Evolutionary conservation across 37 sponge, comb jelly and placozoan genomes (phyloP).

Genomic region (Mnemiopsis leidyi): DNA sequence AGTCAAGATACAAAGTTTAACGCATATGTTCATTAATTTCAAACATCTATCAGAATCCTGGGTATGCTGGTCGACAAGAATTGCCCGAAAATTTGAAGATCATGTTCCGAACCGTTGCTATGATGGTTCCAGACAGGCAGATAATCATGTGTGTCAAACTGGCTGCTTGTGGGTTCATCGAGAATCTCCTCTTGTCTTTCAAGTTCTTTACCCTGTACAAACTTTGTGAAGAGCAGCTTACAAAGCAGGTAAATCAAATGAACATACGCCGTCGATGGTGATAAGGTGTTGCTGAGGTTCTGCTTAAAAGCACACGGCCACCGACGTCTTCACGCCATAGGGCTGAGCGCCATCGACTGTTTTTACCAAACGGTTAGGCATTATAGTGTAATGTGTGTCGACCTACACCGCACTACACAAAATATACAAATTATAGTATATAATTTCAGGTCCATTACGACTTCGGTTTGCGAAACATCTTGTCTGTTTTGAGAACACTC

Average conservation of each 20-base stretch:
- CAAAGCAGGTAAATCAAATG: constrained; percentile 88
- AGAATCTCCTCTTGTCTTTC: constrained; percentile 83
- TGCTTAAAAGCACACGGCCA: no score
- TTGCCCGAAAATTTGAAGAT: constrained; percentile 97
- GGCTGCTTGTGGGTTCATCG: constrained; percentile 92
- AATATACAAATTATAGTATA: no score
- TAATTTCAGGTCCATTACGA: constrained; percentile 92
- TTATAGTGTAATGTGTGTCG: no score
- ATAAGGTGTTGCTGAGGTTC: no score
- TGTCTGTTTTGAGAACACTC: constrained; percentile 94
- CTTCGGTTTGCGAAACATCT: constrained; percentile 96
- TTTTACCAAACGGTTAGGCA: no score
- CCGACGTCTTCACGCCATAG: no score
- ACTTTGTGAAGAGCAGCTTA: constrained; percentile 97
- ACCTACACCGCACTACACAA: no score
- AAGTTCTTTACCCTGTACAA: constrained; percentile 98
- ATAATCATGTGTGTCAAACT: constrained; percentile 96
- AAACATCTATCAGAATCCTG: constrained; percentile 76
- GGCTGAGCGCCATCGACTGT: no score
- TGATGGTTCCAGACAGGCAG: constrained; percentile 99
- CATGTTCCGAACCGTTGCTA: constrained; percentile 94
- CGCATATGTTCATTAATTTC: not conserved
- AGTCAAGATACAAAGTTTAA: no score
- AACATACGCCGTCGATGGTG: no score
- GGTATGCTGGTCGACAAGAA: constrained; percentile 97